Evolutionary conservation across 2,797 vertebrate species (phyloP).

Genomic region (Sebastes itinus): DNA sequence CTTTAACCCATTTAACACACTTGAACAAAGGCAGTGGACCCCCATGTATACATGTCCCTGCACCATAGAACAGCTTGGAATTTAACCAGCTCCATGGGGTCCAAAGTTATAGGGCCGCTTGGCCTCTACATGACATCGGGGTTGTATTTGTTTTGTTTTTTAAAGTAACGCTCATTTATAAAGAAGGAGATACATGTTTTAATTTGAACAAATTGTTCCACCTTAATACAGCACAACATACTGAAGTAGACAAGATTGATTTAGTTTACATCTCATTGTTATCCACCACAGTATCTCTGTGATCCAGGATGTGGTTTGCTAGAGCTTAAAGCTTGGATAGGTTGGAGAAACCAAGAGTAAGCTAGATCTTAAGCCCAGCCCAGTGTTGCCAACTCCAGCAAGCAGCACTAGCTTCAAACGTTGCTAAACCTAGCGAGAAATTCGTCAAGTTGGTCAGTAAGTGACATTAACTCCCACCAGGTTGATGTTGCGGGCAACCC

Average conservation of each 20-base stretch:
- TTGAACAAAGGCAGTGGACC: constrained; percentile 45
- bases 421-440: no score
- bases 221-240: not conserved
- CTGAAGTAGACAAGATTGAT: not conserved
- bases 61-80: constrained; percentile 32
- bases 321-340: no score
- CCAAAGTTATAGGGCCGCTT: constrained; percentile 1
- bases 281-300: not conserved
- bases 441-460: no score
- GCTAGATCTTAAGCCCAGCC: no score
- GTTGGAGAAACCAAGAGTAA: no score
- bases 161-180: not conserved
- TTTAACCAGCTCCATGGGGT: constrained; percentile 34
- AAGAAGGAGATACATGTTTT: not conserved
- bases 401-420: no score
- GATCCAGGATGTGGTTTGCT: not conserved
- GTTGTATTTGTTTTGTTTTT: not conserved
- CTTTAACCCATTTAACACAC: constrained; percentile 61
- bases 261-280: not conserved
- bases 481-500: no score
- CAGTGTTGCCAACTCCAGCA: no score
- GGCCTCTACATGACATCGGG: not conserved
- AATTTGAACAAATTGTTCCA: not conserved
- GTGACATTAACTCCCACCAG: no score
- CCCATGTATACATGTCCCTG: constrained; percentile 42